Evolutionary conservation across 2,113 vertebrate genomes (phyloP).

Genomic region (Sardina pilchardus): DNA sequence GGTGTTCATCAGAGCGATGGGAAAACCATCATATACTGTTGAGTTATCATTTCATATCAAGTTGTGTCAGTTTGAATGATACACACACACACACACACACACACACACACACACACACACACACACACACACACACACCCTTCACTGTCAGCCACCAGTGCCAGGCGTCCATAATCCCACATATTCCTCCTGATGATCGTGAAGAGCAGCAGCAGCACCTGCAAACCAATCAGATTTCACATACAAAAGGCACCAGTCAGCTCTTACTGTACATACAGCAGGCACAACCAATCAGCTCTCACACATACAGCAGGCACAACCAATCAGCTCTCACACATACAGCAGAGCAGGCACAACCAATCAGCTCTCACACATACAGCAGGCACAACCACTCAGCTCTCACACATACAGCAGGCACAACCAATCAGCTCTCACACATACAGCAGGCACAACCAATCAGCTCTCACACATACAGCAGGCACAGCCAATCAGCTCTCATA

Average conservation of each 20-base stretch:
- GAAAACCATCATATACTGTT: no score
- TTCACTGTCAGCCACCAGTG: conserved; percentile 82
- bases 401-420: background rate
- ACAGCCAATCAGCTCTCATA: no score
- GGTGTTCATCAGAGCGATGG: no score
- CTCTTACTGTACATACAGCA: background rate
- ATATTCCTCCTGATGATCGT: conserved; percentile 84
- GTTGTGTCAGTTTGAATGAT: no score
- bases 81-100: background rate
- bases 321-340: background rate
- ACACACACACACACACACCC: conserved; percentile 69
- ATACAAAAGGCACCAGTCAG: no score
- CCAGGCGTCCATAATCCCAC: conserved; percentile 92
- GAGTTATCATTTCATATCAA: no score
- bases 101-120: conserved; percentile 63
- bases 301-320: background rate
- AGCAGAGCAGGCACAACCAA: no score
- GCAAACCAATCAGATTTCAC: conserved; percentile 27
- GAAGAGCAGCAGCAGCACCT: conserved; percentile 84
- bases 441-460: no score
- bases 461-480: no score
- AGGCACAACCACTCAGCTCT: no score
- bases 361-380: background rate
- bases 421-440: no score
- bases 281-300: no score